These are phyloP conservation scores for Gallinago media DNA, from an alignment of 2,113 vertebrate species.

Conservation along the genomic window DNA sequence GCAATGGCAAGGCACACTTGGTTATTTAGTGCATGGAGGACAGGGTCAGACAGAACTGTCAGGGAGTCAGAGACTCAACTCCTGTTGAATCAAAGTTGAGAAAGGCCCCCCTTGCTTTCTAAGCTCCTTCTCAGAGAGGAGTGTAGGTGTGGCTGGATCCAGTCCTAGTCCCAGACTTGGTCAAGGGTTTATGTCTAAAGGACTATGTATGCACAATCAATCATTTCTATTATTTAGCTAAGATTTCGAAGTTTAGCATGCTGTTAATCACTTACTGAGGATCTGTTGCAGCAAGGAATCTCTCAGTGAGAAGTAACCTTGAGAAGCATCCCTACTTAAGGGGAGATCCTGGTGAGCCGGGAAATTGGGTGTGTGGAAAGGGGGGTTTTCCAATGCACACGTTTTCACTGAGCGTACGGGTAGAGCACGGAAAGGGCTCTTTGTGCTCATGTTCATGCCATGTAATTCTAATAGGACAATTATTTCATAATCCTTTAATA, in stretches of 20 bases:
- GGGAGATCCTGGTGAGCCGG: not conserved
- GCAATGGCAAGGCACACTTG: not conserved
- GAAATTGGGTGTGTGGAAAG: not conserved
- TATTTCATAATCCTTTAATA: slow-evolving; percentile 18
- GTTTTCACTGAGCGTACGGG: not conserved
- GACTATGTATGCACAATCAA: not conserved
- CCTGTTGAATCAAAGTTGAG: not conserved
- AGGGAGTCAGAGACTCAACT: not conserved
- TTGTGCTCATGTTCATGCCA: not conserved
- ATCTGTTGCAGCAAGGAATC: not conserved
- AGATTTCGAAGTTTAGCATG: not conserved
- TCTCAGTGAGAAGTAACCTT: not conserved
- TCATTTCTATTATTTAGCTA: not conserved
- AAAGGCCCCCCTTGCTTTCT: not conserved
- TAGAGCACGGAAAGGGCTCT: not conserved
- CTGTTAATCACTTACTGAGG: not conserved
- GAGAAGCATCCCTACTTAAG: not conserved
- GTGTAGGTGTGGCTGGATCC: not conserved
- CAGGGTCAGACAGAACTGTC: not conserved
- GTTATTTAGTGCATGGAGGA: not conserved
- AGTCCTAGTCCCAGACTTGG: not conserved
- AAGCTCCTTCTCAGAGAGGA: not conserved
- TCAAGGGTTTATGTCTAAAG: not conserved
- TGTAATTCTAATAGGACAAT: not conserved
- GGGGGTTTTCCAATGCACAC: fast-evolving